Conservation (phyloP, 2,888 invertebrate genomes). For the Campoplex nolae region DNA sequence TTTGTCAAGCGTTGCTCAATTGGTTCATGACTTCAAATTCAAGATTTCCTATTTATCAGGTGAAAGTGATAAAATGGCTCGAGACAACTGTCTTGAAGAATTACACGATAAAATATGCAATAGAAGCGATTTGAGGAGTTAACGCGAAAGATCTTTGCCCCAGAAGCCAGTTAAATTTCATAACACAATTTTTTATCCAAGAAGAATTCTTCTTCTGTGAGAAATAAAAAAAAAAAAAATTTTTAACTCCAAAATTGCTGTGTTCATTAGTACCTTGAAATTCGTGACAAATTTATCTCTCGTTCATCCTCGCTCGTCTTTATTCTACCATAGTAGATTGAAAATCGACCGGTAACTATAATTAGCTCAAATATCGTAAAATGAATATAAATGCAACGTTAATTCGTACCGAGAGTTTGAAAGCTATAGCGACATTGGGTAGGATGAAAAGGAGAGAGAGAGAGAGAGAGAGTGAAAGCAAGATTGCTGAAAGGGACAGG, state of each 20-base stretch:
- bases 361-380: constrained; percentile 47
- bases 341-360: constrained; percentile 48
- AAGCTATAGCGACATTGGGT: constrained; percentile 17
- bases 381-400: constrained; percentile 52
- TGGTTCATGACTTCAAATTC: not conserved
- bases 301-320: constrained; percentile 24
- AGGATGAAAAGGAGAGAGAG: constrained; percentile 6
- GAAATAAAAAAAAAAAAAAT: not conserved
- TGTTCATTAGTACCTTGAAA: not conserved
- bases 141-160: too few species aligned
- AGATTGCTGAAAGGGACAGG: constrained; percentile 2
- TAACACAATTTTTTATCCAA: not conserved
- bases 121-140: not conserved
- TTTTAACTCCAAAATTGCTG: not conserved
- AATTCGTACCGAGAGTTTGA: constrained; percentile 24
- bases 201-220: not conserved
- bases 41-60: not conserved
- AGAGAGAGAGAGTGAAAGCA: constrained; percentile 5
- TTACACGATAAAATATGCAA: not conserved
- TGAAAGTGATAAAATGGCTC: not conserved
- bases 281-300: not conserved
- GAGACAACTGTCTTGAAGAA: not conserved
- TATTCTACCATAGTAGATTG: constrained; percentile 27
- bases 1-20: not conserved
- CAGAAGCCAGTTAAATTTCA: too few species aligned